A percentile compares a stretch with the other conserved stretches of the same genome.
phyloP scores from a whole-genome alignment of 1,140 invertebrate species.

The Pogonus chalceus region DNA sequence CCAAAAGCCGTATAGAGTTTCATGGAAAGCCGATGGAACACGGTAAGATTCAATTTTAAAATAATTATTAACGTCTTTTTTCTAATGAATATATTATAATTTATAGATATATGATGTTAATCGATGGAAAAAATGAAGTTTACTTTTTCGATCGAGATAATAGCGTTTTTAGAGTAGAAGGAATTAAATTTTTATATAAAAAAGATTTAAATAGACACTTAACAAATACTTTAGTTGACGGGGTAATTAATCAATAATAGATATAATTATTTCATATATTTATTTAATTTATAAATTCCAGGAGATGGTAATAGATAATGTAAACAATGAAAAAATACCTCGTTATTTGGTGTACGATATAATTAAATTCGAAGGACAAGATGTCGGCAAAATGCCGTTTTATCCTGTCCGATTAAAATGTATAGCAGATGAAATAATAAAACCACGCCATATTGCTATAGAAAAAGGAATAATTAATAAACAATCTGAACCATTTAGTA shows the following conservation, averaged over 20 bases:
- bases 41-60: constrained; percentile 43
- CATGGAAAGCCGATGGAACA: constrained; percentile 98
- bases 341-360: constrained; percentile 95
- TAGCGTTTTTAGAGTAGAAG: constrained; percentile 79
- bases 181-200: constrained; percentile 66
- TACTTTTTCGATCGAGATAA: constrained; percentile 96
- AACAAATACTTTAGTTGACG: constrained; percentile 83
- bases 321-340: constrained; percentile 60
- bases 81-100: constrained; percentile 18
- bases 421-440: constrained; percentile 62
- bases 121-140: constrained; percentile 71
- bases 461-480: constrained; percentile 62
- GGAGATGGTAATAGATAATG: constrained; percentile 93
- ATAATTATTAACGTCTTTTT: neutral
- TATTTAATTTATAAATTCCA: constrained; percentile 30
- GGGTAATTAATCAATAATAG: constrained; percentile 47
- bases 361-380: constrained; percentile 67
- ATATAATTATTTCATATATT: constrained; percentile 1
- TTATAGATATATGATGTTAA: constrained; percentile 90
- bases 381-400: constrained; percentile 68
- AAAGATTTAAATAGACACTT: constrained; percentile 64
- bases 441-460: constrained; percentile 64
- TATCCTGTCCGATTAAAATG: constrained; percentile 64
- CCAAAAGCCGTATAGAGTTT: constrained; percentile 84
- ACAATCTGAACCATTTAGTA: constrained; percentile 73